Evolutionary conservation across 2,888 invertebrate species (phyloP).

Genomic region (Trachelus iudaicus): DNA sequence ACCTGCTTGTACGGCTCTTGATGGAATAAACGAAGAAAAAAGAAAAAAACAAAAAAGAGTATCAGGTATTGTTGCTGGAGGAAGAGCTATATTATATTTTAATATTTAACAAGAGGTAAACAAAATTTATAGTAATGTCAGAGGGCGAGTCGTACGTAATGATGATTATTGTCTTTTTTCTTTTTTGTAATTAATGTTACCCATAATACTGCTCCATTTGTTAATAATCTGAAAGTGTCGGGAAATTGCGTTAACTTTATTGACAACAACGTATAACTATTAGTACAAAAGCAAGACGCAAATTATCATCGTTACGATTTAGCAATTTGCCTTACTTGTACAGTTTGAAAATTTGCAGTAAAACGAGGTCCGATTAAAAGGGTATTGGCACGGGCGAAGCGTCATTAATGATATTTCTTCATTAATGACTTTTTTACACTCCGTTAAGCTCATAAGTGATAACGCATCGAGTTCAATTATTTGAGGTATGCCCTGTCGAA

Average conservation of each 20-base stretch:
- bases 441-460: no score
- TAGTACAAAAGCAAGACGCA: slow-evolving; percentile 31
- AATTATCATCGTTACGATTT: slow-evolving; percentile 26
- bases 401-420: not conserved
- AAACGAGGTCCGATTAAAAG: not conserved
- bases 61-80: not conserved
- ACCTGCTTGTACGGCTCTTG: not conserved
- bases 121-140: not conserved
- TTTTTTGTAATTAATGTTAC: not conserved
- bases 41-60: not conserved
- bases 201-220: not conserved
- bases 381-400: not conserved
- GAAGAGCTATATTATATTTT: not conserved
- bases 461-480: no score
- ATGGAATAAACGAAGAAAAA: not conserved
- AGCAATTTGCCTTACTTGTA: slow-evolving; percentile 29
- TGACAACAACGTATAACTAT: slow-evolving; percentile 10
- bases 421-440: not conserved
- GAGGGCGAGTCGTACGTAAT: not conserved
- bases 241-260: slow-evolving; percentile 8
- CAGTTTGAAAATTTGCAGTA: slow-evolving; percentile 15
- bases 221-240: not conserved
- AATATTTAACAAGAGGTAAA: not conserved
- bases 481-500: not conserved
- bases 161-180: not conserved